phyloP scores from a whole-genome alignment of 2,888 invertebrate species.

The Himalopsyche japonica region DNA sequence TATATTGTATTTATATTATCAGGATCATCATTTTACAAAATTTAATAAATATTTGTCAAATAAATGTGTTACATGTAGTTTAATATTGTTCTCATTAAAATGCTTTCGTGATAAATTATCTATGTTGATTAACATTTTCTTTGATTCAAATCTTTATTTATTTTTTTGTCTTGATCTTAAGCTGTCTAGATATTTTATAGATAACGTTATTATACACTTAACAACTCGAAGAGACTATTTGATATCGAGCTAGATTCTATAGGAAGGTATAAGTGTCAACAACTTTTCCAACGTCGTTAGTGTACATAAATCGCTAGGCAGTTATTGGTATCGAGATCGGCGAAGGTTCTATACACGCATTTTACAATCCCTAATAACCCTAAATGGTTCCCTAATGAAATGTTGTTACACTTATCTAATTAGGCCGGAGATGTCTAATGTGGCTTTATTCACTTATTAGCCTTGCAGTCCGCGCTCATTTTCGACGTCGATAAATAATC shows the following conservation, averaged over 20 bases:
- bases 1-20: too few relatives aligned
- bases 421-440: conserved; percentile 8
- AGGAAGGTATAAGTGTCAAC: background rate
- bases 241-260: background rate
- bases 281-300: background rate
- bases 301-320: background rate
- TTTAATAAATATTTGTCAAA: too few relatives aligned
- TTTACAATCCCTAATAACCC: background rate
- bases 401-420: conserved; percentile 23
- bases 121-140: too few relatives aligned
- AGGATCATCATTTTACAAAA: too few relatives aligned
- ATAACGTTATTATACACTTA: background rate
- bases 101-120: too few relatives aligned
- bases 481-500: conserved; percentile 26
- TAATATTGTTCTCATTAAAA: too few relatives aligned
- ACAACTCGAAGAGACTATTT: background rate
- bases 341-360: background rate
- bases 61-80: too few relatives aligned
- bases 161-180: too few relatives aligned
- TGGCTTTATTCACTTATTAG: conserved; percentile 24
- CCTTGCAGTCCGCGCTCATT: background rate
- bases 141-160: too few relatives aligned
- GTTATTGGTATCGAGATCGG: background rate
- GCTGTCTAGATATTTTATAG: background rate
- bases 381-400: background rate